phyloP scores from a whole-genome alignment of 2,113 vertebrate species.

The Hippocampus mohnikei region DNA sequence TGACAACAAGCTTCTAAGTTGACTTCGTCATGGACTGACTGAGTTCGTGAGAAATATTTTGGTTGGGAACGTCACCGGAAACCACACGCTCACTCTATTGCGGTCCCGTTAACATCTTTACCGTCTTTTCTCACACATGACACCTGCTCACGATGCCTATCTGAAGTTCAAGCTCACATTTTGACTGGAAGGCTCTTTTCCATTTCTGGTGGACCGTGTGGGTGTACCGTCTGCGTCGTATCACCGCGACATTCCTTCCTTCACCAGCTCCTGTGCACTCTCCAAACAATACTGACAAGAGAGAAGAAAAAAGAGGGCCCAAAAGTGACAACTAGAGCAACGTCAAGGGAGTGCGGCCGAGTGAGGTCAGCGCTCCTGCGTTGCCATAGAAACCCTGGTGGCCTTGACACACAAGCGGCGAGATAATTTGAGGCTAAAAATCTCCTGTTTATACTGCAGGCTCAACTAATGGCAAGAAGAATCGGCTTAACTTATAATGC shows the following conservation, averaged over 20 bases:
- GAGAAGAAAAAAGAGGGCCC: slow-evolving; percentile 16
- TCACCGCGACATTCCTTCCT: slow-evolving; percentile 50
- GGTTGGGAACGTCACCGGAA: background rate
- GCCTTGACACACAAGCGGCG: slow-evolving; percentile 10
- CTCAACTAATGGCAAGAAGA: slow-evolving; percentile 33
- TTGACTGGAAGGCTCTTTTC: slow-evolving; percentile 7
- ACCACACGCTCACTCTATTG: slow-evolving; percentile 35
- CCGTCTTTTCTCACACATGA: slow-evolving; percentile 11
- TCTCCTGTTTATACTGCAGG: slow-evolving; percentile 26
- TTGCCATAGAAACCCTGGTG: slow-evolving; percentile 53
- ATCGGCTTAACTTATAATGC: slow-evolving; percentile 27
- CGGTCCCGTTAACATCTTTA: slow-evolving; percentile 17
- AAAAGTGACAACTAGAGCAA: slow-evolving; percentile 33
- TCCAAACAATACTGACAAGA: slow-evolving; percentile 23
- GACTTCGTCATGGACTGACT: background rate
- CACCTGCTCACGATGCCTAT: background rate
- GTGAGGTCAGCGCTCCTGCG: slow-evolving; percentile 47
- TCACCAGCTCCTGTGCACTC: slow-evolving; percentile 37
- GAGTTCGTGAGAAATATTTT: slow-evolving; percentile 16
- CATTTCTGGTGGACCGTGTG: slow-evolving; percentile 32
- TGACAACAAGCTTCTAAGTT: background rate
- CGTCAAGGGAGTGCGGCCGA: slow-evolving; percentile 46
- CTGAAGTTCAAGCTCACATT: slow-evolving; percentile 8
- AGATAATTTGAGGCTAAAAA: slow-evolving; percentile 18
- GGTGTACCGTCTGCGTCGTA: slow-evolving; percentile 49